phyloP scores from a whole-genome alignment of 1,140 invertebrate species.

The Littorina saxatilis region DNA sequence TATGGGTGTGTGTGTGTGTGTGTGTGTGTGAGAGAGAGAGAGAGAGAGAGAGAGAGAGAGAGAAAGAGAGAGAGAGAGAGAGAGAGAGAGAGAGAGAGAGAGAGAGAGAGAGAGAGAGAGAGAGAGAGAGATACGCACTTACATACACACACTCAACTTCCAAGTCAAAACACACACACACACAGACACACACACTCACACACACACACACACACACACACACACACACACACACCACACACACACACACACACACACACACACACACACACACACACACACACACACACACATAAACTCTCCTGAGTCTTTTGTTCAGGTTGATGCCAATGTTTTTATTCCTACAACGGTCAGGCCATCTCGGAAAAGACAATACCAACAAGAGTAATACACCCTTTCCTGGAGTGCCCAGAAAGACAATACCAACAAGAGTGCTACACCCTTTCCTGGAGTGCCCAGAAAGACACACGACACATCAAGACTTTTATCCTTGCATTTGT shows the following conservation, averaged over 20 bases:
- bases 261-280: neutral
- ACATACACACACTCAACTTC: neutral
- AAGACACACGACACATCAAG: too few species aligned
- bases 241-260: neutral
- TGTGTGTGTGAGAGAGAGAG: too few species aligned
- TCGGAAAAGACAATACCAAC: too few species aligned
- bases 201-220: neutral
- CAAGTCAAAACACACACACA: neutral
- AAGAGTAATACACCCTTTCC: too few species aligned
- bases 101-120: slow-evolving; percentile 7
- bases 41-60: too few species aligned
- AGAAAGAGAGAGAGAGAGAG: neutral
- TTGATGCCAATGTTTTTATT: too few species aligned
- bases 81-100: neutral
- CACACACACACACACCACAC: neutral
- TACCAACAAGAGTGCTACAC: too few species aligned
- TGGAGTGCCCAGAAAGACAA: too few species aligned
- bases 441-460: too few species aligned
- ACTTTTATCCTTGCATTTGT: too few species aligned
- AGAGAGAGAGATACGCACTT: neutral
- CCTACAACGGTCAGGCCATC: too few species aligned
- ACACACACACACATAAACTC: neutral
- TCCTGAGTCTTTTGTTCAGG: too few species aligned
- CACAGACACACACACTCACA: neutral
- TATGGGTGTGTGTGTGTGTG: slow-evolving; percentile 15